Conservation (phyloP, 2,888 invertebrate genomes). For the Fragum whitleyi region DNA sequence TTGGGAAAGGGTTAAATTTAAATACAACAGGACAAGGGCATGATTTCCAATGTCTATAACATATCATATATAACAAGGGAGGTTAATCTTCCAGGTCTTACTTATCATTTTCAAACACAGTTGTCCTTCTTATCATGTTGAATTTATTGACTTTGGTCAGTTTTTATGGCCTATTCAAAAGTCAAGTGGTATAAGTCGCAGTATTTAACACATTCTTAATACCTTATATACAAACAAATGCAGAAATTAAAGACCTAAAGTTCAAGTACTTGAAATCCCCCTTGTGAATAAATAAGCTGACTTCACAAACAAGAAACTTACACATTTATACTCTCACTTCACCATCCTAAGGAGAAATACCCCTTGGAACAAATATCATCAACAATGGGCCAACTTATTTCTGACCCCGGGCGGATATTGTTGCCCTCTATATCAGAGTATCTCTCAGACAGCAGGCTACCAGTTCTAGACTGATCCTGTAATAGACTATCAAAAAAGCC, state of each 20-base stretch:
- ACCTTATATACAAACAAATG: neutral
- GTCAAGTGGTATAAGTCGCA: constrained; percentile 20
- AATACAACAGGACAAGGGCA: no score
- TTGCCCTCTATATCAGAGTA: no score
- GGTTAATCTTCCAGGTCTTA: neutral
- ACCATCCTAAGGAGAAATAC: no score
- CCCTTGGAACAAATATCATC: no score
- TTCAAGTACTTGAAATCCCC: constrained; percentile 20
- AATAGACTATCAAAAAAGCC: no score
- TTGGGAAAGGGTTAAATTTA: no score
- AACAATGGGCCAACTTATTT: no score
- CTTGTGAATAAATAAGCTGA: constrained; percentile 1
- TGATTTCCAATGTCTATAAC: no score
- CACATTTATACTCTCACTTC: no score
- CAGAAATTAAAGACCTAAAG: neutral
- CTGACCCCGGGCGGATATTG: no score
- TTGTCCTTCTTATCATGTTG: neutral
- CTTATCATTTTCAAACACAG: neutral
- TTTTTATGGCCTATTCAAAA: neutral
- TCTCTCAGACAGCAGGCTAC: no score
- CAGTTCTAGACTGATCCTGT: no score
- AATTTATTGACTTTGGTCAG: constrained; percentile 20
- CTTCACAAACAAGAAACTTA: neutral
- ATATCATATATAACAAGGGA: constrained; percentile 12
- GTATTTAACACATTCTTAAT: constrained; percentile 1